Conservation (phyloP, 2,113 vertebrate genomes). For the Ptilonorhynchus violaceus region DNA sequence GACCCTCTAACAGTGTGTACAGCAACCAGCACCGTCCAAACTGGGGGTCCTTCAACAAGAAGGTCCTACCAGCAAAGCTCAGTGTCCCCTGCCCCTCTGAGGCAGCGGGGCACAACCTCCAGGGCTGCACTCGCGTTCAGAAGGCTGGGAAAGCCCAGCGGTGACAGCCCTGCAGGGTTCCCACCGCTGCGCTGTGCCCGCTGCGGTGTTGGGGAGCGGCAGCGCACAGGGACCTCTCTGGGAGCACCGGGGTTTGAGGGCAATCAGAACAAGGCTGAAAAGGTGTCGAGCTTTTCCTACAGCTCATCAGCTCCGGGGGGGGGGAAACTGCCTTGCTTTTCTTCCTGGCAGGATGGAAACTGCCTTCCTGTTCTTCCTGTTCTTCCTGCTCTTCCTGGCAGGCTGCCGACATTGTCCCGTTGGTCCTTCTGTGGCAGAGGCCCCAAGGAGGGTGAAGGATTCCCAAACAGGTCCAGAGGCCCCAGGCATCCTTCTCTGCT, state of each 20-base stretch:
- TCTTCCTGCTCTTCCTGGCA: not conserved
- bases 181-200: not conserved
- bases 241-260: not conserved
- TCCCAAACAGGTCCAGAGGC: not conserved
- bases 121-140: not conserved
- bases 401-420: not conserved
- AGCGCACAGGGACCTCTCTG: not conserved
- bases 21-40: not conserved
- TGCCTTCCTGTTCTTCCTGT: not conserved
- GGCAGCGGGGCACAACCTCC: not conserved
- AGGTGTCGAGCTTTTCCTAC: accelerated
- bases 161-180: not conserved
- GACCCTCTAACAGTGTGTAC: not conserved
- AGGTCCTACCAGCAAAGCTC: not conserved
- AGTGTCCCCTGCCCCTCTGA: not conserved
- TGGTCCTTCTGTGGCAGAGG: not conserved
- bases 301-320: not conserved
- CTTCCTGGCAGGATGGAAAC: not conserved
- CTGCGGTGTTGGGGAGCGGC: not conserved
- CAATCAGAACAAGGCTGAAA: not conserved
- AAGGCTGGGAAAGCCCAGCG: not conserved
- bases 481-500: not conserved
- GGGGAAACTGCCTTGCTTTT: not conserved
- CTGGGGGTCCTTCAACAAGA: not conserved
- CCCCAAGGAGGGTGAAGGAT: not conserved